Percentiles rank a stretch among this genome's conserved stretches.
Evolutionary conservation across 1,140 invertebrate genomes (phyloP).

Genomic region (Xylocopa sonorina): DNA sequence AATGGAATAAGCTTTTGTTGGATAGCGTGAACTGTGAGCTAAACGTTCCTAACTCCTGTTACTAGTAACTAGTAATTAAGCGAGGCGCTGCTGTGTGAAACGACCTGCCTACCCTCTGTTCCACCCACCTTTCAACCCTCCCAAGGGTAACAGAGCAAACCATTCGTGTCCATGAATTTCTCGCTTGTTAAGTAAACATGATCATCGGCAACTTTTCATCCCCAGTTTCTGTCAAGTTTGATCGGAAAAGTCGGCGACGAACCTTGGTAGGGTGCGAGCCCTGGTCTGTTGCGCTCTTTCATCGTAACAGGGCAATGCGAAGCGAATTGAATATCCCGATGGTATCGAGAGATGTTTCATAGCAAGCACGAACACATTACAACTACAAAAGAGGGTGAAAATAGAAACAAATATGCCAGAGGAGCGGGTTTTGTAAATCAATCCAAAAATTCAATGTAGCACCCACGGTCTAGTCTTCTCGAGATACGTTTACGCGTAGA

Average conservation of each 20-base stretch:
- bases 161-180: constrained; percentile 56
- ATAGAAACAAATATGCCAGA: background rate
- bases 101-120: constrained; percentile 60
- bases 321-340: background rate
- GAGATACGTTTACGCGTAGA: no score
- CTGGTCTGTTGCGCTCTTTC: background rate
- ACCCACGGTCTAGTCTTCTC: background rate
- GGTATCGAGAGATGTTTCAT: no score
- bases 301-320: no score
- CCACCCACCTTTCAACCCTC: constrained; percentile 54
- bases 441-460: background rate
- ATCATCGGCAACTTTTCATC: constrained; percentile 17
- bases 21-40: constrained; percentile 71
- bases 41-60: constrained; percentile 75
- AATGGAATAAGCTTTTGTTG: constrained; percentile 67
- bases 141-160: constrained; percentile 56
- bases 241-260: background rate
- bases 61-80: constrained; percentile 77
- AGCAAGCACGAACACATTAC: no score
- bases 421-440: background rate
- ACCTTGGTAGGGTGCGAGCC: background rate
- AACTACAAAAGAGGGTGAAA: no score
- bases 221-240: background rate
- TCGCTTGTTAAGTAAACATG: constrained; percentile 39
- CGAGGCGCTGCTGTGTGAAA: constrained; percentile 76